These are phyloP conservation scores for Scaptomyza hsui DNA, from an alignment of 1,140 invertebrate species.

Conservation along the genomic window DNA sequence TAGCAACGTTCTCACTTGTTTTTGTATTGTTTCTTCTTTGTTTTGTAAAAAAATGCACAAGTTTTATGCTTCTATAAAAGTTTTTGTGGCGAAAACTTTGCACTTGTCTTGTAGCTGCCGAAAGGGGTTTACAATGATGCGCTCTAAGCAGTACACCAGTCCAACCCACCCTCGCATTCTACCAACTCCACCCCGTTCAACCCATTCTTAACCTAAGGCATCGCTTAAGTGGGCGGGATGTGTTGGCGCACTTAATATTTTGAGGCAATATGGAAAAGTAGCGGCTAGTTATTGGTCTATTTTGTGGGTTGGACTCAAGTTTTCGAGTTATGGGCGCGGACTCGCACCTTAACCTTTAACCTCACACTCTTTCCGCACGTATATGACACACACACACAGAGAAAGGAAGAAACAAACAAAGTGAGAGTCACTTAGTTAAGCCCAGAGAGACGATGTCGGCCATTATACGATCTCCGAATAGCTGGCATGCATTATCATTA, in stretches of 20 bases:
- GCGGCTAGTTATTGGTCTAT: constrained; percentile 49
- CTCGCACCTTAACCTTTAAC: constrained; percentile 15
- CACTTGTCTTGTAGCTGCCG: constrained; percentile 74
- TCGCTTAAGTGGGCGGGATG: constrained; percentile 34
- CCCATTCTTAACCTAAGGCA: neutral
- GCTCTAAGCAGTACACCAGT: constrained; percentile 40
- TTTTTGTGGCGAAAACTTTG: constrained; percentile 77
- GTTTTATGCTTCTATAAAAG: constrained; percentile 76
- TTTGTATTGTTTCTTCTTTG: constrained; percentile 66
- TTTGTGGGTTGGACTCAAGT: constrained; percentile 28
- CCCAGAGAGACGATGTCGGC: constrained; percentile 13
- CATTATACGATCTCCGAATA: constrained; percentile 42
- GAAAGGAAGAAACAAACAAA: constrained; percentile 11
- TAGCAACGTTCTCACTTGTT: constrained; percentile 12
- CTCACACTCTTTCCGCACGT: neutral
- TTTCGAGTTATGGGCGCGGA: constrained; percentile 24
- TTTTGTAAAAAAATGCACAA: constrained; percentile 80
- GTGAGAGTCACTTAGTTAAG: constrained; percentile 42
- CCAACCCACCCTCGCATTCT: neutral
- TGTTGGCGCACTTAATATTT: constrained; percentile 68
- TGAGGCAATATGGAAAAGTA: constrained; percentile 59
- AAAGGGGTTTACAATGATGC: constrained; percentile 81
- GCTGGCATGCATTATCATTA: constrained; percentile 80
- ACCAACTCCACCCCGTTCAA: neutral
- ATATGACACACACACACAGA: neutral